A percentile compares a stretch with the other conserved stretches of the same genome.
phyloP scores from a whole-genome alignment of 2,113 vertebrate genomes.

The Axis porcinus region DNA sequence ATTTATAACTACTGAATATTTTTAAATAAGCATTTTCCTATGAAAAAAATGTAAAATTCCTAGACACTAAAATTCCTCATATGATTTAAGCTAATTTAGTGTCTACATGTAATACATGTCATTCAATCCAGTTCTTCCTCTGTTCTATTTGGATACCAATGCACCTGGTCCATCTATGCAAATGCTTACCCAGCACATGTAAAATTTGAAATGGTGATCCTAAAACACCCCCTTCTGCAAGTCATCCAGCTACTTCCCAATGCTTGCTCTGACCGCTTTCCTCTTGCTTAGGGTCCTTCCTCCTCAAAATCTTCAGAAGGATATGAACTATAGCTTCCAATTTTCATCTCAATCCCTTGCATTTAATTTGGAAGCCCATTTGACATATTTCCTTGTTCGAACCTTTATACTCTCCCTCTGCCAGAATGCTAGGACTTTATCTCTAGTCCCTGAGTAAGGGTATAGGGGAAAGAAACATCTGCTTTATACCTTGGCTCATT shows the following conservation, averaged over 20 bases:
- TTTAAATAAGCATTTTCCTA: not conserved
- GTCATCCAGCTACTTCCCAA: not conserved
- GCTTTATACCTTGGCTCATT: not conserved
- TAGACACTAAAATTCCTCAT: not conserved
- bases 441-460: not conserved
- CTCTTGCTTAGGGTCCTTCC: not conserved
- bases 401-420: not conserved
- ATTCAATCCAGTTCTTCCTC: not conserved
- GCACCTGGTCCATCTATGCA: not conserved
- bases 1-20: not conserved
- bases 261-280: not conserved
- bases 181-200: not conserved
- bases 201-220: not conserved
- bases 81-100: not conserved
- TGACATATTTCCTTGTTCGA: not conserved
- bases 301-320: not conserved
- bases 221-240: rapidly evolving
- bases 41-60: not conserved
- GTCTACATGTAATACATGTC: not conserved
- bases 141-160: not conserved
- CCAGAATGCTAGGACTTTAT: not conserved
- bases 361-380: not conserved
- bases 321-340: not conserved
- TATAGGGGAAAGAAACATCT: not conserved
- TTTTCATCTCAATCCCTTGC: not conserved